Base-by-base conservation (phyloP, 2,797 vertebrate species). In the Hippoglossus hippoglossus region DNA sequence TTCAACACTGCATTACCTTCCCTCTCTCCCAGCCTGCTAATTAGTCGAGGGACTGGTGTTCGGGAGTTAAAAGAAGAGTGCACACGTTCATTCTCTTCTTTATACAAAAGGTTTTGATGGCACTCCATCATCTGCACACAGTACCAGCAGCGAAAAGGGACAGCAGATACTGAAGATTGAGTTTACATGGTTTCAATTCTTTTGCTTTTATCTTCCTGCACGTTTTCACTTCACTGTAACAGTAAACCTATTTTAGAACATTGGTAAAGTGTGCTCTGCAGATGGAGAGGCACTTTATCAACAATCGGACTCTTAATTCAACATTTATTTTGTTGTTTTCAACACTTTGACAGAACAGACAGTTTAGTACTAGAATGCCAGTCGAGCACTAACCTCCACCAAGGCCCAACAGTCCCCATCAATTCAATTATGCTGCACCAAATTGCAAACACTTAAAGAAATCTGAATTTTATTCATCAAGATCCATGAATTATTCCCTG, bases 11-110 rank as follows among this genome's bases (percentile, higher is more conserved):
- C 85, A 63, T 88, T 90, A 90, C 85, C 84, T 87, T 90, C 83
- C 72, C 79, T 87, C 89, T 87, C 88, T 87, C 80, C 57, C 81
- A 86, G 92, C 90, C 81, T 90, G 88, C 91, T 94, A 93, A 94
- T 94, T 91, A 92, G 92, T 90, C 71, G 75, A 89, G 88, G 91
- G 90, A 90, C 85, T 64, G 53, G 80, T 85, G 91, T 87, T 89
- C 87, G 88, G 90, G 88, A 91, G 89, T 92, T 90, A 88, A 91
- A 90, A 90, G 86, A 81, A 73, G 77, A 86, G 84, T 50, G 69
- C 83, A 79, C 74, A 73, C 82, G 51, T 81, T 89, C 79, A 88
- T 90, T 92, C 86, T 91, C 80, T 81, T 85, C 82, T 75, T 75
- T 82, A 85, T 80, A 91, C 78, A 91, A 91, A 91, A 89, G 87